These are phyloP conservation scores for Oscheius sp. DNA, from an alignment of 2,888 invertebrate species.

Conservation along the genomic window DNA sequence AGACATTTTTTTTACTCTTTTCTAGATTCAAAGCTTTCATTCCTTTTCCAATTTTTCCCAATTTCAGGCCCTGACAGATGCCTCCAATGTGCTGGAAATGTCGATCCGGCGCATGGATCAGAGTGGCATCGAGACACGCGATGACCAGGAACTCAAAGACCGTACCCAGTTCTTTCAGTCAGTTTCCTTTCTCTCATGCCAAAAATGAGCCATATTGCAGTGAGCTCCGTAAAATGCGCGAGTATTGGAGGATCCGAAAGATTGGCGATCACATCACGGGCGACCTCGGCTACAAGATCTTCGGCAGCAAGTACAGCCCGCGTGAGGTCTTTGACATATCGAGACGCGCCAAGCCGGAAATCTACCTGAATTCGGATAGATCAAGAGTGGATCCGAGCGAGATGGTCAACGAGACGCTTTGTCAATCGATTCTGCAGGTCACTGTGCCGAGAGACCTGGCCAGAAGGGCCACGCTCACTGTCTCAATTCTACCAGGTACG, in stretches of 20 bases:
- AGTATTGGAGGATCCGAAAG: constrained; percentile 66
- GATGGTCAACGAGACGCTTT: constrained; percentile 2
- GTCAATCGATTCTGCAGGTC: constrained; percentile 36
- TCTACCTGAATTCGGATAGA: constrained; percentile 13
- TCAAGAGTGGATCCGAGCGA: constrained; percentile 3
- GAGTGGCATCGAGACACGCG: constrained; percentile 10
- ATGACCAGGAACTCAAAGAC: constrained; percentile 9
- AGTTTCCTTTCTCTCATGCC: not conserved
- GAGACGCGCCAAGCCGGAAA: constrained; percentile 33
- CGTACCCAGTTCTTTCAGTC: constrained; percentile 21
- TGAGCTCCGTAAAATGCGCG: constrained; percentile 66
- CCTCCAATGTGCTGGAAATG: constrained; percentile 50
- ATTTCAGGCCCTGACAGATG: constrained; percentile 61
- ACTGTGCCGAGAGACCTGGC: constrained; percentile 64
- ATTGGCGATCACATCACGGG: constrained; percentile 66
- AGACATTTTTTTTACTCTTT: too few species aligned
- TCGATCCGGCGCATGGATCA: constrained; percentile 24
- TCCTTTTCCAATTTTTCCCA: constrained; percentile 1
- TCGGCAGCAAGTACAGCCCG: constrained; percentile 57
- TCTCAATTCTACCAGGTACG: constrained; percentile 57
- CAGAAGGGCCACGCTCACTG: constrained; percentile 55
- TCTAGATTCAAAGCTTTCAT: too few species aligned
- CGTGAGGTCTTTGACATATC: constrained; percentile 59
- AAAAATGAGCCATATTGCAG: constrained; percentile 35
- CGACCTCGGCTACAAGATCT: constrained; percentile 70